Percentiles rank a stretch among this genome's conserved stretches.
phyloP scores from a whole-genome alignment of 2,797 vertebrate genomes.

The Phataginus tetradactyla region DNA sequence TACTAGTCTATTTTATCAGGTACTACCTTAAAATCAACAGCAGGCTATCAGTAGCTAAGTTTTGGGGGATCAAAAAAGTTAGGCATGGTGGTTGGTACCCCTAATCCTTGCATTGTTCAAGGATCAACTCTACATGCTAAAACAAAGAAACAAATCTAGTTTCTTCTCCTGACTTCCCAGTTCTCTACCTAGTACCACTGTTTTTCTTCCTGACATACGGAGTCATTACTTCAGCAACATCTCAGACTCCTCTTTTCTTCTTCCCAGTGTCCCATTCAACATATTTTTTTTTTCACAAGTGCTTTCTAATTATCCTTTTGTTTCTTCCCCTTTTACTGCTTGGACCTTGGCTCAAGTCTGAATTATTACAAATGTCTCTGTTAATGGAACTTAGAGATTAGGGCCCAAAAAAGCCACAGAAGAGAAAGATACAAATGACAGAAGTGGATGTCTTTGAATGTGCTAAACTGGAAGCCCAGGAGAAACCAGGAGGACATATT shows the following conservation, averaged over 20 bases:
- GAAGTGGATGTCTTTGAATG: neutral
- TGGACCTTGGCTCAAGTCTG: constrained; percentile 2
- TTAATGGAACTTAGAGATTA: neutral
- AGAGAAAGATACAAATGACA: neutral
- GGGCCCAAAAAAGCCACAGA: neutral
- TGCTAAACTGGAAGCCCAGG: neutral
- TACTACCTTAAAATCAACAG: too few relatives aligned
- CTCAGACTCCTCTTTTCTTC: neutral
- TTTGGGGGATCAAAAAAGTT: too few relatives aligned
- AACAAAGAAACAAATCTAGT: neutral
- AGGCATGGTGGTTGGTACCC: too few relatives aligned
- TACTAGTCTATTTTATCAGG: too few relatives aligned
- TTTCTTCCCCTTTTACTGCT: neutral
- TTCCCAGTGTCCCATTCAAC: neutral
- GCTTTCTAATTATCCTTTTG: neutral
- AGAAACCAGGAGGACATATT: neutral
- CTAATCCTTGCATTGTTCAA: too few relatives aligned
- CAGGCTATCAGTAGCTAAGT: too few relatives aligned
- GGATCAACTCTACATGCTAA: neutral
- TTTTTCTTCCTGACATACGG: constrained; percentile 1
- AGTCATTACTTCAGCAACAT: neutral
- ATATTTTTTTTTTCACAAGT: neutral
- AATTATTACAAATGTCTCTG: constrained; percentile 11
- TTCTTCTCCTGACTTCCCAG: neutral
- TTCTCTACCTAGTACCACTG: neutral